A percentile compares a stretch with the other conserved stretches of the same genome.
Evolutionary conservation across 2,797 vertebrate species (phyloP).

Genomic region (Sarcoramphus papa): DNA sequence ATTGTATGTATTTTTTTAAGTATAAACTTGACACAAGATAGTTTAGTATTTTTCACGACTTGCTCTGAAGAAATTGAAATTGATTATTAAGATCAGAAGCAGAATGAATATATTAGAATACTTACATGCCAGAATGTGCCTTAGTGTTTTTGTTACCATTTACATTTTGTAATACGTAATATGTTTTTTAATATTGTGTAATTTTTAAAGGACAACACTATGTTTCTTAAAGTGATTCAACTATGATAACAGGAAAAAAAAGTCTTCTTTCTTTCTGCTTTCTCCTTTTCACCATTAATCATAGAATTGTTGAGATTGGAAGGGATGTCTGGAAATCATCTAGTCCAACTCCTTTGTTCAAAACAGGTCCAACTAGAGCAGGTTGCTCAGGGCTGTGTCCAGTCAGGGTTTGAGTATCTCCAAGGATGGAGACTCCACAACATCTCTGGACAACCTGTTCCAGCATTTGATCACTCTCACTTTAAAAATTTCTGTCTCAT

Average conservation of each 20-base stretch:
- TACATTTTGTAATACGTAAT: not conserved
- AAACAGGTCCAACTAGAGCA: not conserved
- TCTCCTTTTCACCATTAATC: not conserved
- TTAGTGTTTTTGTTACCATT: not conserved
- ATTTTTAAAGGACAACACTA: not conserved
- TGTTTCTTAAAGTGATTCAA: not conserved
- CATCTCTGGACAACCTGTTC: not conserved
- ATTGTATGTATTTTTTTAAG: not conserved
- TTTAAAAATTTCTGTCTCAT: not conserved
- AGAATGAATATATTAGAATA: not conserved
- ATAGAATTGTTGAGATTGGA: not conserved
- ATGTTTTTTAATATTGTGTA: not conserved
- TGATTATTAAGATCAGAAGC: not conserved
- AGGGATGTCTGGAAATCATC: not conserved
- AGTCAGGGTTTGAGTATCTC: not conserved
- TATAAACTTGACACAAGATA: not conserved
- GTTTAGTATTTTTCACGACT: not conserved
- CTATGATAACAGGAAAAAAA: not conserved
- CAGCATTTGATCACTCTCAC: not conserved
- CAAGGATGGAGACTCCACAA: not conserved
- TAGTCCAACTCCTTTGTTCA: not conserved
- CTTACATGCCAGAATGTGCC: not conserved
- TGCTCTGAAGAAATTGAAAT: not conserved
- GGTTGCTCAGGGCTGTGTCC: not conserved
- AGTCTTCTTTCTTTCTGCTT: not conserved